Percentiles rank a stretch among this genome's conserved stretches.
Evolutionary conservation across 2,113 vertebrate species (phyloP).

Genomic region (Columba janthina): DNA sequence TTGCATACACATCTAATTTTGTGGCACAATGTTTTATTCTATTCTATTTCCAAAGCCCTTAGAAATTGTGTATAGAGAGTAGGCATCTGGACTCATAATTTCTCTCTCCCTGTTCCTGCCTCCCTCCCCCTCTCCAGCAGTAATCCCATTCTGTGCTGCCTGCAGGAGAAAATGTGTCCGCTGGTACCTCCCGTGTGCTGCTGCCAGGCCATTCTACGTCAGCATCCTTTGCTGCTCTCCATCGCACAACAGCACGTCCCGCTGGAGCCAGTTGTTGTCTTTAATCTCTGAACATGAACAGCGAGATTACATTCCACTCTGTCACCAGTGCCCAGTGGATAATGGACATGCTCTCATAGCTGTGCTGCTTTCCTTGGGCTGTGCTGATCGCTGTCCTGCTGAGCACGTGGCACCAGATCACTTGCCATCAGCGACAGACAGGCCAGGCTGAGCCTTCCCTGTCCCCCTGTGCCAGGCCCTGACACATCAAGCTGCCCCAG

Average conservation of each 20-base stretch:
- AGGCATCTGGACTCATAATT: slow-evolving; percentile 50
- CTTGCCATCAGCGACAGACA: not conserved
- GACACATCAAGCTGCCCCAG: not conserved
- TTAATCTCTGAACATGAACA: slow-evolving; percentile 8
- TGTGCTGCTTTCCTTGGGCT: not conserved
- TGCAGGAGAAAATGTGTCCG: not conserved
- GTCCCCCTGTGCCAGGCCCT: not conserved
- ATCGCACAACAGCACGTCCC: not conserved
- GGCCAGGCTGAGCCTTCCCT: not conserved
- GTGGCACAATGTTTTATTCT: not conserved
- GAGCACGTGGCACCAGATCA: not conserved
- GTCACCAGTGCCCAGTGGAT: not conserved
- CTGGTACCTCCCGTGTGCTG: not conserved
- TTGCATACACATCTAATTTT: not conserved
- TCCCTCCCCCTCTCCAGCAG: not conserved
- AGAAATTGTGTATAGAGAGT: not conserved
- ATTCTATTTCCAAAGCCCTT: not conserved
- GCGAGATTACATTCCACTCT: not conserved
- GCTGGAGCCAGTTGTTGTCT: not conserved
- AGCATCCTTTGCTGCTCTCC: not conserved
- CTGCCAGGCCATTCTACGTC: not conserved
- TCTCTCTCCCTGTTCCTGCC: not conserved
- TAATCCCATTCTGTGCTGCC: slow-evolving; percentile 22
- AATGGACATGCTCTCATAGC: not conserved
- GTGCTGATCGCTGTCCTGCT: not conserved